Evolutionary conservation across 2,888 invertebrate genomes (phyloP).

Genomic region (Biston betularia): DNA sequence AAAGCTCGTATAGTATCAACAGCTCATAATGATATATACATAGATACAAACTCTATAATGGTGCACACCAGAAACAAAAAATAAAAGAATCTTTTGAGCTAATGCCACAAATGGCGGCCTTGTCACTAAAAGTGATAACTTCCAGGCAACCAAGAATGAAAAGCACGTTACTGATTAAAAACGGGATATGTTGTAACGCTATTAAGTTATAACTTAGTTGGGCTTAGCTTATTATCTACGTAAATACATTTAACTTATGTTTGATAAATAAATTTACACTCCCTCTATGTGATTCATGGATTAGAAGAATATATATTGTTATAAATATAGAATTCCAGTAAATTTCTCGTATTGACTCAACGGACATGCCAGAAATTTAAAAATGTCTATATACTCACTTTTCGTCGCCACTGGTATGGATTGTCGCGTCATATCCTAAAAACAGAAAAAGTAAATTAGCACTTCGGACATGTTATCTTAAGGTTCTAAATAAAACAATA

Average conservation of each 20-base stretch:
- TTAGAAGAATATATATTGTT: constrained; percentile 23
- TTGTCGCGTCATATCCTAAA: constrained; percentile 86
- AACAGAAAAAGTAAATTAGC: constrained; percentile 68
- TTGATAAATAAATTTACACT: constrained; percentile 16
- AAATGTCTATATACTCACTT: constrained; percentile 66
- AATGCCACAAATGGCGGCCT: too few species aligned
- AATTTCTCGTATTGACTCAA: constrained; percentile 16
- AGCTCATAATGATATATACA: too few species aligned
- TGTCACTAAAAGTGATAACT: too few species aligned
- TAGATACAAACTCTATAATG: too few species aligned
- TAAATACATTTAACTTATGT: neutral
- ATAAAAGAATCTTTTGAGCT: too few species aligned
- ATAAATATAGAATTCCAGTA: constrained; percentile 28
- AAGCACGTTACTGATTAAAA: too few species aligned
- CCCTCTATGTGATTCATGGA: constrained; percentile 63
- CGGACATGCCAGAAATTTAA: constrained; percentile 29
- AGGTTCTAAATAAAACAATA: constrained; percentile 31
- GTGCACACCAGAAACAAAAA: too few species aligned
- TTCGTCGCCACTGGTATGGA: constrained; percentile 84
- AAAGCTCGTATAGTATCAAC: too few species aligned
- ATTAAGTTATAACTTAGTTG: too few species aligned
- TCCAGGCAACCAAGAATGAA: too few species aligned
- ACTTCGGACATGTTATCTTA: constrained; percentile 19
- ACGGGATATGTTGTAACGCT: too few species aligned
- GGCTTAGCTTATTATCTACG: too few species aligned